Evolutionary conservation across 2,113 vertebrate genomes (phyloP).

Genomic region (Ptilonorhynchus violaceus): DNA sequence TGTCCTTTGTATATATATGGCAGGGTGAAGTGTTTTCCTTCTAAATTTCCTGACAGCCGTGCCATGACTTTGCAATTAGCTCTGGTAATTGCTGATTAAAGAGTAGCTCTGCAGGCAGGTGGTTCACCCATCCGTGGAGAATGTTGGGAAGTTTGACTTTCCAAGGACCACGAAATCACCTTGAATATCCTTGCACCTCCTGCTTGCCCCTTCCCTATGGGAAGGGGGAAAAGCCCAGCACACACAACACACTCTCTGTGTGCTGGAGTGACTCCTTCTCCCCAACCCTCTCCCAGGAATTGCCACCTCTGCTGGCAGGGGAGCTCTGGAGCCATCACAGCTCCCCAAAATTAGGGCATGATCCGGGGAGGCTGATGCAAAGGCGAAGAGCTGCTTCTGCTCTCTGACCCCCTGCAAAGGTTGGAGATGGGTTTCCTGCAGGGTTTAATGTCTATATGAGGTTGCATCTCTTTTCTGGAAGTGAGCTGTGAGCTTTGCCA

Average conservation of each 20-base stretch:
- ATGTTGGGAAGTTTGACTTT: background rate
- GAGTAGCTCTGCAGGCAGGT: background rate
- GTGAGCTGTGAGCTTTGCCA: background rate
- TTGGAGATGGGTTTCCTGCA: background rate
- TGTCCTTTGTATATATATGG: background rate
- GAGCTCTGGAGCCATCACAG: accelerated
- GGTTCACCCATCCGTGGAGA: background rate
- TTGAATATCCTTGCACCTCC: background rate
- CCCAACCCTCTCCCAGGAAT: background rate
- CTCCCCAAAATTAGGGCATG: background rate
- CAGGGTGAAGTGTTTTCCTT: background rate
- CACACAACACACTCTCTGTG: background rate
- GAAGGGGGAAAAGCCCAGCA: background rate
- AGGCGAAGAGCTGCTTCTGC: background rate
- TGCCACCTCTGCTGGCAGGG: background rate
- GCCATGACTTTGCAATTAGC: background rate
- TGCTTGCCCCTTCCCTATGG: background rate
- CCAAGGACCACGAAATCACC: background rate
- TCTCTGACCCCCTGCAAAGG: background rate
- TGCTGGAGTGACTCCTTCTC: background rate
- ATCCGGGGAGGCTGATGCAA: background rate
- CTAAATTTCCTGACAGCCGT: background rate
- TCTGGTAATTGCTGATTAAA: background rate
- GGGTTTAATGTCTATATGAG: accelerated
- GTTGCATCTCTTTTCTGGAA: background rate